Conservation (phyloP, 2,797 vertebrate species). For the Phylloscopus collybita region DNA sequence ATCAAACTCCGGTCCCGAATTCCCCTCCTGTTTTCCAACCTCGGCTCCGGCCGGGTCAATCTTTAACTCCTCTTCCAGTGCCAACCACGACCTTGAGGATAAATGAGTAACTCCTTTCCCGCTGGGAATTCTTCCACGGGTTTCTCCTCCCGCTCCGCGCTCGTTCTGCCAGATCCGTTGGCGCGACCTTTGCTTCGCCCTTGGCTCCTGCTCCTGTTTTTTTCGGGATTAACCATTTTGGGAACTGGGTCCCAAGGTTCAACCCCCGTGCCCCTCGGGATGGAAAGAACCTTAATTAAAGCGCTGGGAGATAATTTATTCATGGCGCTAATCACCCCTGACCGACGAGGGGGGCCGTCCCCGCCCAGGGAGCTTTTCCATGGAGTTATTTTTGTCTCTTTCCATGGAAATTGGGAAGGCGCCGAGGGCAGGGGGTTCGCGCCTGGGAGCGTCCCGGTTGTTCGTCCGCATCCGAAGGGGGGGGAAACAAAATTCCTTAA, state of each 20-base stretch:
- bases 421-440: not conserved
- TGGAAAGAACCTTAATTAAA: not conserved
- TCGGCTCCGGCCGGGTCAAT: not conserved
- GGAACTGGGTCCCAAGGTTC: not conserved
- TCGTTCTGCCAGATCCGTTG: not conserved
- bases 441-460: not conserved
- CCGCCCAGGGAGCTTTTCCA: not conserved
- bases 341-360: not conserved
- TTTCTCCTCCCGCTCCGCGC: not conserved
- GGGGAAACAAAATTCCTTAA: not conserved
- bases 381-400: not conserved
- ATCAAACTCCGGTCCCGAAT: not conserved
- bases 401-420: not conserved
- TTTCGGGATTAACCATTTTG: not conserved
- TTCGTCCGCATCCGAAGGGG: not conserved
- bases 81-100: not conserved
- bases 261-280: not conserved
- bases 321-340: constrained; percentile 20
- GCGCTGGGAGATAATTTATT: not conserved
- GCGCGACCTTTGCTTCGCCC: not conserved
- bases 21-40: not conserved
- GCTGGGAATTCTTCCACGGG: not conserved
- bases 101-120: constrained; percentile 47
- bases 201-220: not conserved
- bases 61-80: constrained; percentile 33